Percentiles rank a stretch among this genome's conserved stretches.
phyloP scores from a whole-genome alignment of 2,888 invertebrate species.

The Cryptosula pallasiana region DNA sequence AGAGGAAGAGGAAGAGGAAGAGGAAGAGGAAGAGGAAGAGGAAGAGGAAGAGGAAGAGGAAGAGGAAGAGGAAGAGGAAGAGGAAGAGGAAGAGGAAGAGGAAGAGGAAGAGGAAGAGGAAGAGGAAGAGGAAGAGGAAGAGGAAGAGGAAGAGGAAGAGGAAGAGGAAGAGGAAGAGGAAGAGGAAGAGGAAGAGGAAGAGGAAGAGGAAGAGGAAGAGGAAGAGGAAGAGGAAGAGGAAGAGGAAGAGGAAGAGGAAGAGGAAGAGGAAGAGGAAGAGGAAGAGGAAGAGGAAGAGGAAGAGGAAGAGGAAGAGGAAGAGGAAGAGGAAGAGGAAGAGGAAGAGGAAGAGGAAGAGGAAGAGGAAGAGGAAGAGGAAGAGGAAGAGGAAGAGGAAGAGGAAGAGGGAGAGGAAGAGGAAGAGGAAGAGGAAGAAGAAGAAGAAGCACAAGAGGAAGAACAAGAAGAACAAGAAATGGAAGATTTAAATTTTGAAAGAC shows the following conservation, averaged over 20 bases:
- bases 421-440: no score
- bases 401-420: slow-evolving; percentile 10
- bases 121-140: slow-evolving; percentile 10
- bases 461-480: no score
- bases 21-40: slow-evolving; percentile 10
- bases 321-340: slow-evolving; percentile 10
- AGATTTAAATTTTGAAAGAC: no score
- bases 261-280: slow-evolving; percentile 10
- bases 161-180: slow-evolving; percentile 10
- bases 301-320: slow-evolving; percentile 10
- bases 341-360: slow-evolving; percentile 10
- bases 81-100: slow-evolving; percentile 10
- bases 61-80: slow-evolving; percentile 10
- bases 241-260: no score
- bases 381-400: slow-evolving; percentile 10
- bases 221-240: slow-evolving; percentile 10
- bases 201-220: slow-evolving; percentile 10
- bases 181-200: slow-evolving; percentile 10
- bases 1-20: slow-evolving; percentile 10
- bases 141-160: slow-evolving; percentile 10
- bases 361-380: slow-evolving; percentile 10
- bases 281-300: slow-evolving; percentile 10
- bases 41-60: slow-evolving; percentile 10
- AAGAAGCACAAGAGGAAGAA: no score
- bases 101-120: slow-evolving; percentile 10